Evolutionary conservation across 2,113 vertebrate genomes (phyloP), one percentile per base, ranked within the genome.

Genomic region (Gymnobelideus leadbeateri): DNA sequence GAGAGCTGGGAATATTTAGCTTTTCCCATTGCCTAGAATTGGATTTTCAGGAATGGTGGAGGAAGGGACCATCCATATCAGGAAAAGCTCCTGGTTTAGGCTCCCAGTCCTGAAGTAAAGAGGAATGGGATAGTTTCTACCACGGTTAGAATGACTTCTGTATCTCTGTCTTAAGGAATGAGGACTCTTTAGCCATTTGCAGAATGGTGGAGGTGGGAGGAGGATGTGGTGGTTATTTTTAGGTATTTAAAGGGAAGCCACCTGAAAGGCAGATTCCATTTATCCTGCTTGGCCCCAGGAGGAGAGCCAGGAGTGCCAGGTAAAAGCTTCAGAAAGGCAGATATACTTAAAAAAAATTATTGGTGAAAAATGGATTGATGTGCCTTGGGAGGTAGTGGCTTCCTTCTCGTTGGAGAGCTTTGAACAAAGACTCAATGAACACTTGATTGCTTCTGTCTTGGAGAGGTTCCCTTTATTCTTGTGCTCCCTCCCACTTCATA

Each of bases 21-120:
- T 89, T 95, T 95, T 93, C 21, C 84, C 7, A 95, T 90, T 53
- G 12, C n/a, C n/a, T 84, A 19, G n/a, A 84, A 1, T 7, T 77
- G 37, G 14, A 50, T 90, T 89, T 96, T 90, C 91, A 37, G 53
- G 19, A 19, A 5, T 84, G 68, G 16, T 7, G 47, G n/a, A 68
- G 14, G 23, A 43, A 51, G 43, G 47, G 21, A 14, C 21, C 7
- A 84, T 77, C 92, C 31, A 12, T 43, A 37, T 68, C 3, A 37
- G 54, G 49, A 55, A 93, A 37, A 68, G 57, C 28, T 61, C 25
- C 57, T 61, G 14, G 55, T 57, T 57, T 57, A 57, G 25, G 25
- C 8, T 57, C 26, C 9, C 9, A 37, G 57, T 37, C 9, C 57
- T 37, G 10, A 68, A 68, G 11, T 68, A 68, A 61, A 61, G 57